Conservation (phyloP, 2,888 invertebrate species). For the Cistogaster globosa region DNA sequence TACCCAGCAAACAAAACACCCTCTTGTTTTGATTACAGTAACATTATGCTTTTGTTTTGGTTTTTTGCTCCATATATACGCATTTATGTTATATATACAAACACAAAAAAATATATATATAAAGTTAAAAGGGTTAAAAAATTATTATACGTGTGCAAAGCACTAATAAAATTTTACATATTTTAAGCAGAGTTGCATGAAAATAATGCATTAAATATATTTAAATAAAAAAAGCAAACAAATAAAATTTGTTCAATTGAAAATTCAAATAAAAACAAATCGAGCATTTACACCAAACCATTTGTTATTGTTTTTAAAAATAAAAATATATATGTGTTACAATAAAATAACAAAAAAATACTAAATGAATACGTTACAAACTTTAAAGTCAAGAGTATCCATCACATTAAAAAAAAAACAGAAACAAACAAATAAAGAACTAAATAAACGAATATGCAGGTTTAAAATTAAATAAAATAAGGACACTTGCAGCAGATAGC, state of each 20-base stretch:
- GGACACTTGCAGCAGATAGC: too few relatives aligned
- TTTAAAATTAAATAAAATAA: too few relatives aligned
- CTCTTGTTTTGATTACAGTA: constrained; percentile 39
- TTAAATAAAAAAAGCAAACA: constrained; percentile 23
- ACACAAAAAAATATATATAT: constrained; percentile 20
- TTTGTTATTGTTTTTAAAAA: constrained; percentile 60
- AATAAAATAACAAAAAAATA: constrained; percentile 9
- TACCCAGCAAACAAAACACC: constrained; percentile 25
- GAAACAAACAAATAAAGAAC: too few relatives aligned
- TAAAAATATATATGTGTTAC: not conserved
- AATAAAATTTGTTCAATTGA: constrained; percentile 66
- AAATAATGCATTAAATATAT: constrained; percentile 8
- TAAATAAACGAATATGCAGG: too few relatives aligned
- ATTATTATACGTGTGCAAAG: constrained; percentile 12
- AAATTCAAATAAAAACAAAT: constrained; percentile 70
- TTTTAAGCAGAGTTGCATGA: constrained; percentile 11
- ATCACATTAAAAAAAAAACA: not conserved
- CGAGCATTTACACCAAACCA: constrained; percentile 65
- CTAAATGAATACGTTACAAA: constrained; percentile 16
- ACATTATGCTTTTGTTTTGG: constrained; percentile 29
- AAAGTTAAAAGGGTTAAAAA: not conserved
- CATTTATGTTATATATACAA: constrained; percentile 55
- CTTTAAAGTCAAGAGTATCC: constrained; percentile 9
- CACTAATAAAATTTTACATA: constrained; percentile 16
- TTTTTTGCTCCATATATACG: constrained; percentile 4